Base-by-base conservation (phyloP, 2,113 vertebrate genomes). In the Laticauda colubrina region DNA sequence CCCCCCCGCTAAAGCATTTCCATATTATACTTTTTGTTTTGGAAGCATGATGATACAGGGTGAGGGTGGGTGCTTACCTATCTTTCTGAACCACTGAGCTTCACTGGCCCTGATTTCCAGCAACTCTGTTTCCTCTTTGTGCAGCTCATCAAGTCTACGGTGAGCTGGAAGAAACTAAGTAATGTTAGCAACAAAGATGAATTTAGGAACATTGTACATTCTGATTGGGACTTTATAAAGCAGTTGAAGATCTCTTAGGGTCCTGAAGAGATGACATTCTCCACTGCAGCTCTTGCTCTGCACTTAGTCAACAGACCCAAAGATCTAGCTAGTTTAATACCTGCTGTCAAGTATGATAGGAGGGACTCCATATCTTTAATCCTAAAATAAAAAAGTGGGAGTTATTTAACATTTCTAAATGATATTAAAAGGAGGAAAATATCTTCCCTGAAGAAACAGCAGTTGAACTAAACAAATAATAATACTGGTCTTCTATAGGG, bases 11-110 rank as follows among this genome's bases (percentile, higher is more conserved):
- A 85, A 89, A 56, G 3, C 4, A 24, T 34, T 57, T 48, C 6
- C 20, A 51, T 24, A 2, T 15, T 61, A 43, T 18, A 51, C 39
- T 48, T 55, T 29, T 48, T 45, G 56, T 24, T 43, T 56, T 21
- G 2, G 56, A 43, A 69, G 2, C 18, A 0, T 2, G 53, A 55
- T 4, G 43, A 24, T 24, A 48, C 21, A 48, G 51, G 45, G 29
- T 12, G 21, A 53, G 11, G 34, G 24, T 43, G 20, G 20, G 85
- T 59, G 53, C 95, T 94, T 98, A 99, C 99, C 99, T 93, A 98
- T 98, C 97, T 98, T 99, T 95, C 98, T 98, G 97, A 99, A 99
- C 98, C 98, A 99, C 90, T 98, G 98, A 94, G 98, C 98, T 90
- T 98, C 98, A 4, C 98, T 97, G 92, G 94, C 94, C 88, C 93